Evolutionary conservation across 2,888 invertebrate species (phyloP), one percentile per base, ranked within the genome.

Genomic region (Rhagium mordax): DNA sequence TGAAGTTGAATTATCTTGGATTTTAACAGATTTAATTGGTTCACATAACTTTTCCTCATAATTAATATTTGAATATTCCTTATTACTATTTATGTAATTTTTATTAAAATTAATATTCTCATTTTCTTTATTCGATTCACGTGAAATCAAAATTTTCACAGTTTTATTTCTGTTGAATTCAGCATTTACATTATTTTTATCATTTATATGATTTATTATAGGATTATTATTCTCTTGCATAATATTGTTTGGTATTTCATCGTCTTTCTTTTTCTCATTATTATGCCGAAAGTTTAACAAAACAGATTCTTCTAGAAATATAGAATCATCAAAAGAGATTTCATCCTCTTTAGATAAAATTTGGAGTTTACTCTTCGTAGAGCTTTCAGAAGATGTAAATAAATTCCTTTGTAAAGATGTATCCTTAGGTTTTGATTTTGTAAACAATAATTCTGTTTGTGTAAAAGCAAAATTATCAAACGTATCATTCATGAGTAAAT

Each of bases 311-410:
- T 72, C 72, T 10, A 85, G 64, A 73, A 84, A 84, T 8, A 79
- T 51, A 3, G 85, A 82, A 77, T 85, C 85, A 74, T 84, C 83
- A 53, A 85, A 82, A 10, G 80, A 82, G 68, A 85, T 79, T 57
- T 82, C 80, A 47, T 72, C 72, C 66, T 51, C 74, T 53, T 16
- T 16, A 29, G 7, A 47, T 29, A 16, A 57, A 49, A 15, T 64
- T 33, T 49, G 18, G 41, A 10, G 41, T 59, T 15, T 5, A 18
- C 27, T 61, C 53, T 18, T 51, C 4, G 15, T 13, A 47, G 16
- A 16, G 16, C 21, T 41, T 20, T 10, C 33, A 21, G n/a, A n/a
- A 15, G 24, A 10, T 6, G 10, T 60, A 21, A 47, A 20, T 33
- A 2, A 8, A 29, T 51, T n/a, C 3, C 27, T 61, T 24, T 67